Base-by-base conservation (phyloP, 2,113 vertebrate species). In the Triplophysa rosa region DNA sequence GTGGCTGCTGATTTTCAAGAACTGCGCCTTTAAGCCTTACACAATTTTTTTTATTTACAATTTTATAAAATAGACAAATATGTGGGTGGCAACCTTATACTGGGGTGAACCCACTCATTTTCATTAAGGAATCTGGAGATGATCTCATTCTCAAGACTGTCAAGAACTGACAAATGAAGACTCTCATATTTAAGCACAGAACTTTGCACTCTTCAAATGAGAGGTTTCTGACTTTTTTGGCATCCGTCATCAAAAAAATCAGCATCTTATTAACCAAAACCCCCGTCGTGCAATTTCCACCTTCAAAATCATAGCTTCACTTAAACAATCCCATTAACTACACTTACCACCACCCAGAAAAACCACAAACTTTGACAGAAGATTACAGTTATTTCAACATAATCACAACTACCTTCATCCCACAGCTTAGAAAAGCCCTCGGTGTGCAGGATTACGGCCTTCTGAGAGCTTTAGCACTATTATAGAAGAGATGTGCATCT, bases 371-470 rank as follows among this genome's bases (percentile, higher is more conserved):
- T 74, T 77, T 75, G 58, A 69, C 70, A 69, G 65, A 78, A 75
- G 76, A 84, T 84, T 81, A 84, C 70, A 81, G 83, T 84, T 79
- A 84, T 84, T 84, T 79, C 58, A 54, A 75, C 69, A 75, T 84
- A 81, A 84, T 81, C 73, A 81, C 59, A 81, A 47, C 64, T 54
- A 62, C 62, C 70, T 54, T 69, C 19, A 58, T 67, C 76, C 83
- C 83, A 84, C 75, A 45, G 29, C 80, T 81, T 81, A 42, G 76
- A 75, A 64, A 71, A 78, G 49, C 62, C 64, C 68, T 23, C 77
- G 10, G 40, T 40, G 14, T 67, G 75, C 61, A 77, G 69, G 42
- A 61, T 72, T 68, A 37, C 2, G 29, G 54, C 63, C 72, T 63
- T 76, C 29, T 8, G 67, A n/a, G 16, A 40, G n/a, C 66, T 29